Base-by-base conservation (phyloP, 2,888 invertebrate species). In the Nomada fabriciana region DNA sequence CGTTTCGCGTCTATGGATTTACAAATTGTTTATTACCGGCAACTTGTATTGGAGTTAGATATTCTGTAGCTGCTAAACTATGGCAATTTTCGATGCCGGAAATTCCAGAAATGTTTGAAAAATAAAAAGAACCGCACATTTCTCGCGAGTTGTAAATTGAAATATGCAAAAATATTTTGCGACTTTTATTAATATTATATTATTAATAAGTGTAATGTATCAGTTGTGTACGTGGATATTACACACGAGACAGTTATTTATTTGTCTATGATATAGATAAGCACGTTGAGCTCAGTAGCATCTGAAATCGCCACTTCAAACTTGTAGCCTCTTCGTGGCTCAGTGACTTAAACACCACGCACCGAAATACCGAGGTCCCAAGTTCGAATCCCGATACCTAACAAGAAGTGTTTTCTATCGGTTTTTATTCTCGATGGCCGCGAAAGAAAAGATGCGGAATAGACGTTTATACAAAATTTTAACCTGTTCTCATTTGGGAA, bases 401-500 rank as follows among this genome's bases (percentile, higher is more conserved):
- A n/a, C 5, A 43, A 74, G 5, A 43, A 74, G 5, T 43, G n/a
- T 29, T 52, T 59, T 20, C 0, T 10, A 9, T 2, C 29, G 5
- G 29, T 52, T 65, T 65, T 74, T 71, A 47, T 57, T 53, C 10
- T 4, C 36, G 36, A 36, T 36, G 36, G 36, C 36, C 36, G 36
- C 36, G 36, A 36, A 36, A 7, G 36, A 36, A 36, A 5, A 36
- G 36, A 36, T 36, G 36, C 36, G 7, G 36, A 36, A 36, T 36
- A 11, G 0, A 23, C 11, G 47, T 53, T 13, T 0, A 0, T 2
- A 10, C 2, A 23, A 23, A 25, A 13, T 29, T n/a, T 2, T 2
- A 13, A 1, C 42, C 91, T 90, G 90, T 77, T 78, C 4, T 5
- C 77, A 76, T 93, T 93, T 92, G 92, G 88, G 91, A 86, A 79